Conservation (phyloP, 2,797 vertebrate genomes). For the Podargus strigoides region DNA sequence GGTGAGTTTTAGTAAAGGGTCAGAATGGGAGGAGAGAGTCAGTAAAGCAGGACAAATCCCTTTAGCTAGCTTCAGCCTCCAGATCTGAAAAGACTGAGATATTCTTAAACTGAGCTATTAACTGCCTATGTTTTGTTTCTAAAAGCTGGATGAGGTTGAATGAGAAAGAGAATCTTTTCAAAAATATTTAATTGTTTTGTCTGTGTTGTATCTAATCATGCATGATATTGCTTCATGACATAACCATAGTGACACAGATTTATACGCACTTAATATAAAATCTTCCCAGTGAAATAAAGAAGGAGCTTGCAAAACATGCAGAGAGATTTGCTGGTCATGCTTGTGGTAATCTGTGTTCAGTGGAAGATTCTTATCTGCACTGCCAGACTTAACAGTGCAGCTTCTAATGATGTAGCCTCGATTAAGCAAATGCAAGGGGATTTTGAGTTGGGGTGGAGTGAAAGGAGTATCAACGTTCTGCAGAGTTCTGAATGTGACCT, state of each 20-base stretch:
- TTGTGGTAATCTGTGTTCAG: conserved; percentile 42
- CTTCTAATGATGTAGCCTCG: background rate
- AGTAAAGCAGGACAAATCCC: background rate
- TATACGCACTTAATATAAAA: conserved; percentile 21
- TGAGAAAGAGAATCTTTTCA: background rate
- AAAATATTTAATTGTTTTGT: conserved; percentile 39
- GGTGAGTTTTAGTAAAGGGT: background rate
- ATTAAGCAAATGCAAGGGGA: conserved; percentile 11
- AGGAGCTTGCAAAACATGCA: conserved; percentile 20
- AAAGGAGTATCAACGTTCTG: background rate
- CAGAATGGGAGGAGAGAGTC: background rate
- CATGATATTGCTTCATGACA: conserved; percentile 43
- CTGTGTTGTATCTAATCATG: conserved; percentile 34
- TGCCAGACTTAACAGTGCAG: conserved; percentile 37
- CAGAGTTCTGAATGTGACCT: conserved; percentile 22
- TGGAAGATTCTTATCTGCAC: conserved; percentile 38
- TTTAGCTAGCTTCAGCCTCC: background rate
- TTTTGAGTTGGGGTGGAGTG: background rate
- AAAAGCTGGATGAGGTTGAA: conserved; percentile 28
- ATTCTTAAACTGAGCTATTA: conserved; percentile 7
- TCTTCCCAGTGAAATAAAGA: conserved; percentile 18
- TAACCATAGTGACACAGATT: conserved; percentile 64
- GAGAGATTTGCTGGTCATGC: conserved; percentile 39
- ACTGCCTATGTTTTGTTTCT: background rate
- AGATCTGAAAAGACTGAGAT: background rate